phyloP scores from a whole-genome alignment of 1,140 invertebrate species.

The Eufriesea mexicana region DNA sequence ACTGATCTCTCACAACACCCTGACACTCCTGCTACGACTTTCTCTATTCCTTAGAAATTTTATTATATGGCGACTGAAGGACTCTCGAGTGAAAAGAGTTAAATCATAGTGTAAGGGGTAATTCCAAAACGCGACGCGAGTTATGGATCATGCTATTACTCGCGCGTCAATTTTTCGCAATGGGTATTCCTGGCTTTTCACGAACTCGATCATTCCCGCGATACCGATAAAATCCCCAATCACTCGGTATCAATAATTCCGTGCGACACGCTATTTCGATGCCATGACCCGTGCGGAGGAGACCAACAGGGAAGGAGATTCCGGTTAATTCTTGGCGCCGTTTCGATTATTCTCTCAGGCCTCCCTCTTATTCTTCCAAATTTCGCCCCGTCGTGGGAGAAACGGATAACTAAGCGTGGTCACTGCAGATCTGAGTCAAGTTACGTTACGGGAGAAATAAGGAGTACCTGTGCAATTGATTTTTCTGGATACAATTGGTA shows the following conservation, averaged over 20 bases:
- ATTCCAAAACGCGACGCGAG: not conserved
- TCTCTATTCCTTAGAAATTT: no score
- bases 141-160: not conserved
- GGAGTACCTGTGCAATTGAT: no score
- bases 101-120: not conserved
- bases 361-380: not conserved
- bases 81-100: no score
- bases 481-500: no score
- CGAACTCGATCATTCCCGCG: not conserved
- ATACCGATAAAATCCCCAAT: not conserved
- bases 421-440: no score
- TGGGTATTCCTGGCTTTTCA: not conserved
- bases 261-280: not conserved
- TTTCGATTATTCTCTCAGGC: not conserved
- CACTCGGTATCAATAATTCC: slow-evolving; percentile 5
- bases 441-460: no score
- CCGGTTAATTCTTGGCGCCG: not conserved
- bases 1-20: no score
- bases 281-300: not conserved
- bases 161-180: not conserved
- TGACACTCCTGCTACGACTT: no score
- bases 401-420: no score
- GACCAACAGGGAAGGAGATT: not conserved
- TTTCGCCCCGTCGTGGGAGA: no score
- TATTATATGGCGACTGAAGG: no score